These are phyloP conservation scores for Neolamprologus variostigma DNA, from an alignment of 2,113 vertebrate species.

Conservation along the genomic window DNA sequence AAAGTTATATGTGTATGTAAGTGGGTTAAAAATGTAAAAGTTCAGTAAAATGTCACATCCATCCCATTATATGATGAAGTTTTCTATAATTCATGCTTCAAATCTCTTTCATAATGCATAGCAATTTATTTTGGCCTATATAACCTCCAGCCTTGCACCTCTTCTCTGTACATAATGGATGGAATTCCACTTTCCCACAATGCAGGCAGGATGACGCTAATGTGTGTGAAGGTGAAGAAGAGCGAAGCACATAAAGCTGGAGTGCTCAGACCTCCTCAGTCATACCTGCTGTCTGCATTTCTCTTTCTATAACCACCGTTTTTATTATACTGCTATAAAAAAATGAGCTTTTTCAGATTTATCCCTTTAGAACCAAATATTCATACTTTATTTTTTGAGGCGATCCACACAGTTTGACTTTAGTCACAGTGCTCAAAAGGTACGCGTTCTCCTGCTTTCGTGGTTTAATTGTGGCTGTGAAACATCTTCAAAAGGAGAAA, in stretches of 20 bases:
- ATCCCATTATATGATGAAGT: not conserved
- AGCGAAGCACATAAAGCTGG: not conserved
- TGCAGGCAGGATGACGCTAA: not conserved
- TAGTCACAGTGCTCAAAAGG: not conserved
- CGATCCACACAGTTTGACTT: not conserved
- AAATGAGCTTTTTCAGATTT: not conserved
- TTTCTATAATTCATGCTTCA: conserved; percentile 31
- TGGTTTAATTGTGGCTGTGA: not conserved
- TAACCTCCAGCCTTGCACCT: conserved; percentile 12
- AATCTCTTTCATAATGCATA: conserved; percentile 29
- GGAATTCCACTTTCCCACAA: not conserved
- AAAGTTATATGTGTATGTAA: not conserved
- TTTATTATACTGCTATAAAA: not conserved
- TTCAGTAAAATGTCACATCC: not conserved
- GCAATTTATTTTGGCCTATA: not conserved
- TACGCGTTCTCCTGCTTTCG: not conserved
- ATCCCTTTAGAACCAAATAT: not conserved
- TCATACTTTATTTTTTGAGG: not conserved
- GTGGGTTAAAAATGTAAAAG: not conserved
- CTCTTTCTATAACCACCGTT: not conserved
- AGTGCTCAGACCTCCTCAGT: not conserved
- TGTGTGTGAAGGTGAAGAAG: conserved; percentile 18
- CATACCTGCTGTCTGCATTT: not conserved
- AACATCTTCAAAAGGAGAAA: not conserved
- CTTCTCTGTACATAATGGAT: conserved; percentile 25